Percentiles rank a stretch among this genome's conserved stretches.
Conservation (phyloP, 2,797 vertebrate species). For the Philypnodon macrostomus region DNA sequence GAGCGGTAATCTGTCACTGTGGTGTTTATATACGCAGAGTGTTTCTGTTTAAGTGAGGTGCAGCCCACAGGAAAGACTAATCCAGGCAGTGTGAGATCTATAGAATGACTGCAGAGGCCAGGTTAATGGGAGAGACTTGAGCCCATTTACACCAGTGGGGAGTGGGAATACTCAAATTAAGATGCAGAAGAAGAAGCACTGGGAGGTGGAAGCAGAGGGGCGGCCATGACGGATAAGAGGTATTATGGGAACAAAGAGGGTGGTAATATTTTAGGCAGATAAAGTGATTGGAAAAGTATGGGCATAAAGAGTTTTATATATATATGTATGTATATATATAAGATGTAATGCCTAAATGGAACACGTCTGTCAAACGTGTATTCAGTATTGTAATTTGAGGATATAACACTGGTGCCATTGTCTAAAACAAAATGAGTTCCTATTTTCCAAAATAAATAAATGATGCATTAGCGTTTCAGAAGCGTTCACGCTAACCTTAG, state of each 20-base stretch:
- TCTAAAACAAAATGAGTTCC: no score
- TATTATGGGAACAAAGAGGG: constrained; percentile 1
- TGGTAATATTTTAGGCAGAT: background rate
- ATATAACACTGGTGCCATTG: no score
- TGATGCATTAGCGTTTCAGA: background rate
- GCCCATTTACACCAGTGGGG: background rate
- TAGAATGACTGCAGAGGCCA: constrained; percentile 26
- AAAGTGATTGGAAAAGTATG: constrained; percentile 13
- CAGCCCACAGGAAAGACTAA: constrained; percentile 60
- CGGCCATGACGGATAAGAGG: constrained; percentile 8
- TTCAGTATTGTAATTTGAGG: no score
- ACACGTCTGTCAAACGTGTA: no score
- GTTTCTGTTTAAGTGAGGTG: constrained; percentile 62
- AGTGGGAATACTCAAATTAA: background rate
- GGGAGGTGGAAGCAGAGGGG: background rate
- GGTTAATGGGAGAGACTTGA: constrained; percentile 35
- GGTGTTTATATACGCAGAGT: constrained; percentile 55
- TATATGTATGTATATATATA: no score
- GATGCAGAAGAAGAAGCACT: background rate
- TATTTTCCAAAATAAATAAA: no score
- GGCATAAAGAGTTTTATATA: constrained; percentile 13
- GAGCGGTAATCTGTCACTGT: constrained; percentile 63
- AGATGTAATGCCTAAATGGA: no score
- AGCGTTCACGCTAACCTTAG: no score
- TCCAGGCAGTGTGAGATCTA: constrained; percentile 35